Conservation (phyloP, 2,888 invertebrate species). For the Tiliacea aurago region DNA sequence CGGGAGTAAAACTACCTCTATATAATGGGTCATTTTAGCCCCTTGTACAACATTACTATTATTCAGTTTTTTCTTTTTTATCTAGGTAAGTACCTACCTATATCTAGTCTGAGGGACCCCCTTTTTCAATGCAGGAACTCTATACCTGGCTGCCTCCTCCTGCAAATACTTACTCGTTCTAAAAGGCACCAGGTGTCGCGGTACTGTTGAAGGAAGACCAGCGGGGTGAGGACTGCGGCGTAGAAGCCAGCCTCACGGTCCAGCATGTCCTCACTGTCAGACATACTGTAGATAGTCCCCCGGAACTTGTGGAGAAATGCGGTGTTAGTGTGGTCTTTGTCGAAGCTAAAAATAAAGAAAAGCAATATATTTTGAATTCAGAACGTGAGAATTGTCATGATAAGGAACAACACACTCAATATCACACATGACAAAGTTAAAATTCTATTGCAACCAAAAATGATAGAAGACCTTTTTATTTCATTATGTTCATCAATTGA, state of each 20-base stretch:
- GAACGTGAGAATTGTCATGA: not conserved
- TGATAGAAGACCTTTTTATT: not conserved
- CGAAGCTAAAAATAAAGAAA: conserved; percentile 73
- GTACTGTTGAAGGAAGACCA: conserved; percentile 83
- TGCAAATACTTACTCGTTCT: conserved; percentile 76
- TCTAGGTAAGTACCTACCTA: too few species aligned
- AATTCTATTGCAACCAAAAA: not conserved
- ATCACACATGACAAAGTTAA: not conserved
- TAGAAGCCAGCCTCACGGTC: conserved; percentile 84
- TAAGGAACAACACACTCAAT: not conserved
- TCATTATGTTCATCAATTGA: not conserved
- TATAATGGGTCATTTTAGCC: too few species aligned
- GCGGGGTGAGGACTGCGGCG: conserved; percentile 79
- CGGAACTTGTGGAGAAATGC: conserved; percentile 83
- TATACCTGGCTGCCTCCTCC: not conserved
- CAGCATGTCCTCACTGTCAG: conserved; percentile 77
- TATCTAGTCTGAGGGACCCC: not conserved
- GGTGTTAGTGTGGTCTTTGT: conserved; percentile 81
- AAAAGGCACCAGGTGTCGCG: conserved; percentile 84
- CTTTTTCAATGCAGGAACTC: not conserved
- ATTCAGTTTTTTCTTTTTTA: too few species aligned
- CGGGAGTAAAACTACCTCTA: too few species aligned
- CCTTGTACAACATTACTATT: too few species aligned
- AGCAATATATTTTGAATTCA: not conserved
- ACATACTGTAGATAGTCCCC: conserved; percentile 79